These are phyloP conservation scores for Cheumatopsyche charites DNA, from an alignment of 1,140 invertebrate genomes.

Conservation along the genomic window DNA sequence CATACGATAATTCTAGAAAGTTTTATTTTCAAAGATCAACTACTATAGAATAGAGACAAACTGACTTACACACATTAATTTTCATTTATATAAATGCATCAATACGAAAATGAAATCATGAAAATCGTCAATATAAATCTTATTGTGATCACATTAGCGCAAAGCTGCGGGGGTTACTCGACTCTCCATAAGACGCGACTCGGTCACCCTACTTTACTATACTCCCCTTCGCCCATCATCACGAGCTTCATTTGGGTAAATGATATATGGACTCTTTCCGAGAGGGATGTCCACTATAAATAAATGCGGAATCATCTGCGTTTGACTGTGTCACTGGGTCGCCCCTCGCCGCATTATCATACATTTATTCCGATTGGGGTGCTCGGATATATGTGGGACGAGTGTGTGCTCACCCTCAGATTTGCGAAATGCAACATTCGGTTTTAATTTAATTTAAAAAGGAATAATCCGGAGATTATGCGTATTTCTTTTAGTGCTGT, in stretches of 20 bases:
- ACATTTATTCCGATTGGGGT: slow-evolving; percentile 33
- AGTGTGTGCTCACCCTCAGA: neutral
- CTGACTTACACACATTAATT: too few relatives aligned
- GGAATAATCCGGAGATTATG: slow-evolving; percentile 4
- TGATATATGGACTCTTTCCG: slow-evolving; percentile 32
- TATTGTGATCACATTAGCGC: neutral
- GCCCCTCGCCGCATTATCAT: slow-evolving; percentile 34
- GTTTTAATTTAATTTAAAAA: slow-evolving; percentile 2
- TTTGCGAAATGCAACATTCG: neutral
- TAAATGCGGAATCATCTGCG: slow-evolving; percentile 41
- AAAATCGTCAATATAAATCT: neutral
- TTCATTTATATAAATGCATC: neutral
- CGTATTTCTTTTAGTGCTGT: neutral
- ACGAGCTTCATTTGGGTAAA: slow-evolving; percentile 25
- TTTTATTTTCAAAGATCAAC: too few relatives aligned
- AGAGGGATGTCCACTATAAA: slow-evolving; percentile 39
- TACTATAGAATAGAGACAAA: too few relatives aligned
- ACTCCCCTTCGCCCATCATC: slow-evolving; percentile 7
- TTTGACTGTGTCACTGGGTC: slow-evolving; percentile 44
- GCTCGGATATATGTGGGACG: slow-evolving; percentile 10
- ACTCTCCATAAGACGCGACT: neutral
- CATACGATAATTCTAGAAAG: too few relatives aligned
- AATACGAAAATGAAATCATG: neutral
- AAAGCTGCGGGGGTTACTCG: too few relatives aligned
- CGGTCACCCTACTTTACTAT: slow-evolving; percentile 2